Conservation (phyloP, 2,888 invertebrate genomes). For the Elysia crispata region DNA sequence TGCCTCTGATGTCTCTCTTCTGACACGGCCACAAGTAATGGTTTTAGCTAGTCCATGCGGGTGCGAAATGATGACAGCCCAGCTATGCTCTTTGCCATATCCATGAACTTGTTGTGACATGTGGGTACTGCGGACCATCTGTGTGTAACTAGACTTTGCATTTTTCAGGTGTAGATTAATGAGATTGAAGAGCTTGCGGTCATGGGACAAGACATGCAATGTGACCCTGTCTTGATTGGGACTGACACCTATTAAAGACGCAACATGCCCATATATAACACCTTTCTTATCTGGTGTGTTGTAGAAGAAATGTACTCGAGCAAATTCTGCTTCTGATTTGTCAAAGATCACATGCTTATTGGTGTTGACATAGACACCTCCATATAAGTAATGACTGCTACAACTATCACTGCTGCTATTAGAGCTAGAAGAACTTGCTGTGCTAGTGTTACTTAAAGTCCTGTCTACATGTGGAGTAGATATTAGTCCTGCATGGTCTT, state of each 20-base stretch:
- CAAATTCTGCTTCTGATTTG: constrained; percentile 43
- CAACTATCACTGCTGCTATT: neutral
- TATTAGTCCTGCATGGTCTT: neutral
- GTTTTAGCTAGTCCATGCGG: constrained; percentile 42
- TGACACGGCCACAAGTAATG: constrained; percentile 33
- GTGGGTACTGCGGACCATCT: constrained; percentile 38
- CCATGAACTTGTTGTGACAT: neutral
- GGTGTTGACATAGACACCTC: constrained; percentile 36
- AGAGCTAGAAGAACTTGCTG: neutral
- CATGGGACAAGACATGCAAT: constrained; percentile 46
- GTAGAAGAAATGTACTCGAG: constrained; percentile 43
- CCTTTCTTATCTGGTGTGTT: constrained; percentile 36
- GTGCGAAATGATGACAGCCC: constrained; percentile 43
- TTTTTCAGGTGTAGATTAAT: constrained; percentile 21
- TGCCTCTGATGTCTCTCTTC: constrained; percentile 7
- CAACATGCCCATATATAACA: constrained; percentile 41
- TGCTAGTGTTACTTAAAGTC: neutral
- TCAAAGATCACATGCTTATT: constrained; percentile 47
- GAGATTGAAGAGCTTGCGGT: constrained; percentile 13
- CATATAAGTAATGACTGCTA: constrained; percentile 31
- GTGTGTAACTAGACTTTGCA: constrained; percentile 33
- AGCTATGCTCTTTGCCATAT: constrained; percentile 19
- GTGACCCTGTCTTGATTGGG: constrained; percentile 30
- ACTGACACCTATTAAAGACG: constrained; percentile 38
- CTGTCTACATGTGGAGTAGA: neutral